Percentiles rank a stretch among this genome's conserved stretches.
Evolutionary conservation across 2,113 vertebrate species (phyloP).

Genomic region (Odocoileus virginianus): DNA sequence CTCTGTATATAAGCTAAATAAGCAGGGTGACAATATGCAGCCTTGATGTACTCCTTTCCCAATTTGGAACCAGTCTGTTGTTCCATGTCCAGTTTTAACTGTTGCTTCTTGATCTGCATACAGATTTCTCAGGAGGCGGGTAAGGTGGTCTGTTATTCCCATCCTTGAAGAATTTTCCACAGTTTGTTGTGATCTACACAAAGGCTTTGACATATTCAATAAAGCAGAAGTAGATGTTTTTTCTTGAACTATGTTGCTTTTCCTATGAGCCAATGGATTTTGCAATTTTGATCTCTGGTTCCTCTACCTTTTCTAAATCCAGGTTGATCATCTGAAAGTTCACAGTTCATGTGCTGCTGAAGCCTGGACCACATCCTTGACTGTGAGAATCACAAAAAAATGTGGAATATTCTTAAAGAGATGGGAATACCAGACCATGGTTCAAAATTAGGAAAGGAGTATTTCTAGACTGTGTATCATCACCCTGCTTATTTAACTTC

Average conservation of each 20-base stretch:
- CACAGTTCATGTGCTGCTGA: background rate
- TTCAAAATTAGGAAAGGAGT: background rate
- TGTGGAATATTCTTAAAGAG: background rate
- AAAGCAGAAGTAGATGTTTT: background rate
- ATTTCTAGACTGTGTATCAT: background rate
- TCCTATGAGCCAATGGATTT: background rate
- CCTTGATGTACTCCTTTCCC: background rate
- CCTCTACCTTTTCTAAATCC: background rate
- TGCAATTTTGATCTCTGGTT: background rate
- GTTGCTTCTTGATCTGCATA: background rate
- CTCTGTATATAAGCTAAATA: background rate
- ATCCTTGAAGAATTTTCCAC: background rate
- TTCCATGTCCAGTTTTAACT: background rate
- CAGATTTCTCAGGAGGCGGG: background rate
- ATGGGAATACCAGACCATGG: background rate
- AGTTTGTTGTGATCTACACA: background rate
- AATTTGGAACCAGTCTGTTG: background rate
- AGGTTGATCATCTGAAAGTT: background rate
- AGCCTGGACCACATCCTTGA: background rate
- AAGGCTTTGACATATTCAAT: background rate
- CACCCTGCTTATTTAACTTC: background rate
- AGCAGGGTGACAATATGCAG: background rate
- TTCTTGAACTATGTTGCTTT: background rate
- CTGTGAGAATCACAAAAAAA: background rate
- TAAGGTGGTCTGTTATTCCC: background rate